Evolutionary conservation across 2,113 vertebrate genomes (phyloP).

Genomic region (Thamnophis sirtalis): DNA sequence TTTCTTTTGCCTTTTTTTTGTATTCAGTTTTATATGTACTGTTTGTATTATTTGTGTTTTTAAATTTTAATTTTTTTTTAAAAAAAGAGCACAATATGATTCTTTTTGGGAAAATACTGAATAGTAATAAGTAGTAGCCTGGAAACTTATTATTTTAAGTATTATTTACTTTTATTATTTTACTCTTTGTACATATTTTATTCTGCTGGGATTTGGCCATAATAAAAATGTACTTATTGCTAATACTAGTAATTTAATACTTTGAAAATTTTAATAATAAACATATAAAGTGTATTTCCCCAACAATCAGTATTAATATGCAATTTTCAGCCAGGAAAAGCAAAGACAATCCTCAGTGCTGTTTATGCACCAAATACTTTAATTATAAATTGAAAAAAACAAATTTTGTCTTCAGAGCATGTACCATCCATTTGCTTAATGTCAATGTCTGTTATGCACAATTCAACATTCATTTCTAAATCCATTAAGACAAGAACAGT

Average conservation of each 20-base stretch:
- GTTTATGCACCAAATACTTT: conserved; percentile 35
- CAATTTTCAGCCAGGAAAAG: neutral
- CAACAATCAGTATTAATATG: neutral
- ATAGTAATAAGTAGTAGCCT: neutral
- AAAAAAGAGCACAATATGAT: neutral
- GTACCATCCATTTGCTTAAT: conserved; percentile 34
- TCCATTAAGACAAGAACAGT: conserved; percentile 40
- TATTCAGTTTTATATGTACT: too few relatives aligned
- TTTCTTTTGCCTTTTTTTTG: too few relatives aligned
- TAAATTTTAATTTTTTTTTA: too few relatives aligned
- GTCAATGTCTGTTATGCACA: conserved; percentile 47
- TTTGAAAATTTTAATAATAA: neutral
- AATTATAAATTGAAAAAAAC: conserved; percentile 53
- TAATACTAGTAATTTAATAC: neutral
- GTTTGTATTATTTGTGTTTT: too few relatives aligned
- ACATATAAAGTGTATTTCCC: conserved; percentile 5
- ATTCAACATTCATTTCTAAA: conserved; percentile 52
- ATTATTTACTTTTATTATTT: neutral
- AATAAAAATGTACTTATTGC: neutral
- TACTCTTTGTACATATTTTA: neutral
- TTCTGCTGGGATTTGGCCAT: neutral
- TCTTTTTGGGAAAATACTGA: neutral
- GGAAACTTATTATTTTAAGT: neutral
- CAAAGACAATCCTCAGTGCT: conserved; percentile 37
- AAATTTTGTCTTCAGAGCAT: conserved; percentile 48